Evolutionary conservation across 2,797 vertebrate genomes (phyloP), one percentile per base, ranked within the genome.

Genomic region (Arnoldichthys spilopterus): DNA sequence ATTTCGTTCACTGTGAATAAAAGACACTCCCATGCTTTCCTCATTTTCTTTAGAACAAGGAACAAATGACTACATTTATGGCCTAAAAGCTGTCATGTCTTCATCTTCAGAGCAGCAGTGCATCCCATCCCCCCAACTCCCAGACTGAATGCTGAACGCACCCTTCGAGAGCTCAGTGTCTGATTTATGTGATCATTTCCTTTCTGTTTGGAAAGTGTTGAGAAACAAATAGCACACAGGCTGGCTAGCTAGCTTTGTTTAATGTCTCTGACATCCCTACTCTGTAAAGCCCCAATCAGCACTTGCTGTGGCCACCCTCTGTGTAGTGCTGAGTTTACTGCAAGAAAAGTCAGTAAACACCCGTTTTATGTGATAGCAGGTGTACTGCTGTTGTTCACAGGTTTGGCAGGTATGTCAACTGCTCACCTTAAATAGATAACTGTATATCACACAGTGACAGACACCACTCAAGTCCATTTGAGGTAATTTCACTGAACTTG

Each of bases 181-280:
- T 85, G 78, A 87, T 51, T 90, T 79, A 85, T 80, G 47, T 54
- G 82, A 77, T 80, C 70, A 83, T 87, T 84, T 85, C 79, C 80
- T 77, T 72, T 81, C 76, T 70, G 47, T 66, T 24, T 79, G 76
- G 62, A 77, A 77, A 72, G 45, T 80, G 30, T 74, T 43, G 26
- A 37, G 28, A 79, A 63, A 81, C 53, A 78, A 79, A 76, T 76
- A 37, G 73, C 61, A 62, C 40, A 26, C 59, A 63, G 63, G 40
- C 62, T 18, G 40, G 69, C 56, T 76, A 73, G 76, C 64, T 80
- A 73, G 76, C 64, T 80, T 80, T 76, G 71, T 84, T 81, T 83
- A 73, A 69, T 30, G 51, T n/a, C 24, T 64, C 70, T 80, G 71
- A 81, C 76, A 45, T 72, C 62, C 59, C 9, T 49, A 30, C 53